Base-by-base conservation (phyloP, 1,140 invertebrate genomes). In the Phymastichus coffea region DNA sequence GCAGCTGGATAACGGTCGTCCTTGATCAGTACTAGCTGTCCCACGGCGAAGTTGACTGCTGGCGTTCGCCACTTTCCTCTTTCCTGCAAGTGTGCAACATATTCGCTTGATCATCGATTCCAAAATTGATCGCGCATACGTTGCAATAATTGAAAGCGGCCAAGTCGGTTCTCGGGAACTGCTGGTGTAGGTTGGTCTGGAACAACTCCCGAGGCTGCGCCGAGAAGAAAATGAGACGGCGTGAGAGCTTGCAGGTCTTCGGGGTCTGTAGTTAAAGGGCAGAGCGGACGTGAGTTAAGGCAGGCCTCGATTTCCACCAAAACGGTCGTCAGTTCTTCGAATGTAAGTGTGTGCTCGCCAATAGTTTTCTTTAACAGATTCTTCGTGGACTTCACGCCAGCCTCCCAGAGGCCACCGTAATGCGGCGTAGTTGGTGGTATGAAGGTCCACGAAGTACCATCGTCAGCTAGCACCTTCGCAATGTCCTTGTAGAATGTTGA, bases 231-330 rank as follows among this genome's bases (percentile, higher is more conserved):
- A n/a, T n/a, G n/a, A n/a, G n/a, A n/a, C n/a, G n/a, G n/a, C n/a
- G n/a, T n/a, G n/a, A n/a, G n/a, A n/a, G n/a, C n/a, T n/a, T n/a
- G n/a, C n/a, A n/a, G n/a, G n/a, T n/a, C n/a, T n/a, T n/a, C n/a
- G n/a, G n/a, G n/a, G n/a, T n/a, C n/a, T n/a, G n/a, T n/a, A n/a
- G n/a, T n/a, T n/a, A n/a, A n/a, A n/a, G n/a, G n/a, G n/a, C n/a
- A n/a, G n/a, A n/a, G n/a, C n/a, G 64, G 66, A 17, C 65, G 33
- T 23, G 63, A 69, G 25, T 69, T 69, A 8, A 70, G 22, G 37
- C 57, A n/a, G n/a, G n/a, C n/a, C n/a, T n/a, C n/a, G n/a, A n/a
- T n/a, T n/a, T n/a, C n/a, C n/a, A n/a, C n/a, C n/a, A n/a, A n/a
- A n/a, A n/a, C n/a, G n/a, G n/a, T n/a, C n/a, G n/a, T n/a, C n/a